Percentiles rank a stretch among this genome's conserved stretches.
Conservation (phyloP, 2,797 vertebrate species). For the Eulemur mongoz region DNA sequence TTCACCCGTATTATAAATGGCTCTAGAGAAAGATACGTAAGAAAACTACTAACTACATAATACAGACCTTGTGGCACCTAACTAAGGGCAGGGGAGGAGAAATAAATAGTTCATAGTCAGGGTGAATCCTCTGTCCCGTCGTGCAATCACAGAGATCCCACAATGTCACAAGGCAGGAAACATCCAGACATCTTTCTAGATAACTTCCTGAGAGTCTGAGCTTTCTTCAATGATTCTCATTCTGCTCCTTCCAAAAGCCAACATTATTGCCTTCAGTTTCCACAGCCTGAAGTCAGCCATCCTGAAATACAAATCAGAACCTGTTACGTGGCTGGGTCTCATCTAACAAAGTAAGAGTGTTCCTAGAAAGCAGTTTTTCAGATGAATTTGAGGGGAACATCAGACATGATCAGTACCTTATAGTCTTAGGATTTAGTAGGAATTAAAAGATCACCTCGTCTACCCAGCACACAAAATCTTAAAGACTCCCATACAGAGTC, state of each 20-base stretch:
- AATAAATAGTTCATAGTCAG: constrained; percentile 82
- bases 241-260: constrained; percentile 50
- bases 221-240: constrained; percentile 28
- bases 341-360: neutral
- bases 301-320: constrained; percentile 79
- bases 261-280: constrained; percentile 51
- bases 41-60: constrained; percentile 9
- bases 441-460: neutral
- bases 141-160: constrained; percentile 1
- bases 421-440: neutral
- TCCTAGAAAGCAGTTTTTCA: neutral
- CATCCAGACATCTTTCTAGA: constrained; percentile 39
- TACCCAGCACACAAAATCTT: neutral
- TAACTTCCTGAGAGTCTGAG: constrained; percentile 34
- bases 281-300: constrained; percentile 82
- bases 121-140: constrained; percentile 13
- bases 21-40: constrained; percentile 43
- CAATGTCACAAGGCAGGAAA: constrained; percentile 24
- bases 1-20: constrained; percentile 60
- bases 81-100: constrained; percentile 46
- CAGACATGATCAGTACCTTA: neutral
- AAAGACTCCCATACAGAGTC: neutral
- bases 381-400: neutral
- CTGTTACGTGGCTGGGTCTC: neutral
- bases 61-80: constrained; percentile 3